phyloP scores from a whole-genome alignment of 2,113 vertebrate species.

The Amazona guildingii region DNA sequence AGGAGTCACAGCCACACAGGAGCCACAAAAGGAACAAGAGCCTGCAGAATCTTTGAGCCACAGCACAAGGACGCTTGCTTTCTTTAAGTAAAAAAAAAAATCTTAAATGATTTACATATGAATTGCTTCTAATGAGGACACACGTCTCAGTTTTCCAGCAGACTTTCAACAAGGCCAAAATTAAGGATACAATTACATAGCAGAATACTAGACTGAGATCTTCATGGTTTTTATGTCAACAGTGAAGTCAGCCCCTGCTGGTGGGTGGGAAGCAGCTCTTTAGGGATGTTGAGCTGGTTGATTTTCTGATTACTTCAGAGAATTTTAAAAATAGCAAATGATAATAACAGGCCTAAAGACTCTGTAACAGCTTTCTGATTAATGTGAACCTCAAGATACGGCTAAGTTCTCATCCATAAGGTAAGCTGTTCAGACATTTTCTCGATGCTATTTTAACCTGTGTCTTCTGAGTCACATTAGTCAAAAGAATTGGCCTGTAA shows the following conservation, averaged over 20 bases:
- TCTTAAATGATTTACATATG: conserved; percentile 63
- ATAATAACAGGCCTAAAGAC: conserved; percentile 57
- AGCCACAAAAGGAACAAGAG: conserved; percentile 9
- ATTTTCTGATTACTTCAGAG: conserved; percentile 69
- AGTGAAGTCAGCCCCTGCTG: conserved; percentile 59
- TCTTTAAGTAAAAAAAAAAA: background rate
- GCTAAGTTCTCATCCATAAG: conserved; percentile 5
- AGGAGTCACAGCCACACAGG: background rate
- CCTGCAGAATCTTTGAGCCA: background rate
- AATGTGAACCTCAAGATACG: conserved; percentile 6
- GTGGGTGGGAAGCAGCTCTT: conserved; percentile 57
- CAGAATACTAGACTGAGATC: conserved; percentile 49
- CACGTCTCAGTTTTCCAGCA: conserved; percentile 42
- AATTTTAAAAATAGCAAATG: conserved; percentile 67
- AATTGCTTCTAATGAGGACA: conserved; percentile 68
- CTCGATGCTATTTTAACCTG: conserved; percentile 42
- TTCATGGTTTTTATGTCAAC: conserved; percentile 58
- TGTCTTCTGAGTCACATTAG: conserved; percentile 46
- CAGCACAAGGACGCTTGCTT: background rate
- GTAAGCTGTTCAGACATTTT: background rate
- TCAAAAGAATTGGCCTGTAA: conserved; percentile 41
- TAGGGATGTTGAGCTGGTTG: conserved; percentile 55
- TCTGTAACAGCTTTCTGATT: conserved; percentile 46
- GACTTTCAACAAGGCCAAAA: conserved; percentile 64
- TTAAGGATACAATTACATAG: conserved; percentile 63